Conservation (phyloP, 1,140 invertebrate species). For the Bilobella aurantiaca region DNA sequence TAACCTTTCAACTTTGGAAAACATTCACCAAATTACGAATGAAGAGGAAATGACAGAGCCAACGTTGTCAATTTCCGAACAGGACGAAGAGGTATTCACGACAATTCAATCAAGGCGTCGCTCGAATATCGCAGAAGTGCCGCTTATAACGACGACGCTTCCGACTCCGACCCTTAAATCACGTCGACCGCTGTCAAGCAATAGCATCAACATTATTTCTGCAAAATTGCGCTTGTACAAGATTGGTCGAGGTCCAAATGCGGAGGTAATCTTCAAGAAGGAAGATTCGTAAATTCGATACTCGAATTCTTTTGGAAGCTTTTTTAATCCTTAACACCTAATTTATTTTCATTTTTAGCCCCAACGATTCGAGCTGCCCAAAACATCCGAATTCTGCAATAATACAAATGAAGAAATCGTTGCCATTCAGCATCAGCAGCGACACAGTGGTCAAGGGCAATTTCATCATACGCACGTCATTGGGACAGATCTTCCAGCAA, state of each 20-base stretch:
- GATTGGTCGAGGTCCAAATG: slow-evolving; percentile 33
- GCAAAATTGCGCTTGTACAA: slow-evolving; percentile 49
- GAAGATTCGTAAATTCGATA: slow-evolving; percentile 38
- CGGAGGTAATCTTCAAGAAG: no score
- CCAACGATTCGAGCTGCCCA: background rate
- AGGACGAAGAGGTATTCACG: background rate
- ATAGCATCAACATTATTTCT: slow-evolving; percentile 41
- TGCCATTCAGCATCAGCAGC: background rate
- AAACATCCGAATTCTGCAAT: slow-evolving; percentile 23
- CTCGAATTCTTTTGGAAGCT: slow-evolving; percentile 31
- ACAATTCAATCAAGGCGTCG: background rate
- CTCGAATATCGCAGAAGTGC: background rate
- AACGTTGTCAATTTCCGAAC: background rate
- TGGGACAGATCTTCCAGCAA: background rate
- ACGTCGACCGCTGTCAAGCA: background rate
- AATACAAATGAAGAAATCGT: slow-evolving; percentile 12
- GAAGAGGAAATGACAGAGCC: background rate
- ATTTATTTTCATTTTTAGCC: slow-evolving; percentile 13
- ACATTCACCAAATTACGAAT: background rate
- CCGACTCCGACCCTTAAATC: background rate
- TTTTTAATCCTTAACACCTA: slow-evolving; percentile 5
- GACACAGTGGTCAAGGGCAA: no score
- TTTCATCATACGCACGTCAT: background rate
- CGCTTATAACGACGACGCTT: background rate
- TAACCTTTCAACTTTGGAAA: slow-evolving; percentile 14